Evolutionary conservation across 2,888 invertebrate species (phyloP), one percentile per base, ranked within the genome.

Genomic region (Hipparchia sbordonii): DNA sequence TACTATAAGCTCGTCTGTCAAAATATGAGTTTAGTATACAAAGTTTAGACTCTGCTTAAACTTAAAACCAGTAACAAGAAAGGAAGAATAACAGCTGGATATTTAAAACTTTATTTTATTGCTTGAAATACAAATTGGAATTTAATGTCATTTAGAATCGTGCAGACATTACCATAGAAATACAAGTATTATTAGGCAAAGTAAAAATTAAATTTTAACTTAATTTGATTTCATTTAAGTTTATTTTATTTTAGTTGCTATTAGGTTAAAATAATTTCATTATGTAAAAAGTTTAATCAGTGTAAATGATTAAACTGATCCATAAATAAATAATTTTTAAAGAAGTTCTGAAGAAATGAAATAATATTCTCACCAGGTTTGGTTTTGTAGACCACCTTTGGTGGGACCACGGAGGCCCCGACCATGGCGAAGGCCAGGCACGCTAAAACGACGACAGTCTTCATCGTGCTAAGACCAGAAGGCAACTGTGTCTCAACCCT

Each of bases 371-470:
- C 75, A 80, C 81, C 79, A 67, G 75, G 45, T 74, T 79, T 78
- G 23, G 76, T 74, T 72, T 85, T 84, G 70, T 82, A 78, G 46
- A 82, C 77, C 72, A 79, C 62, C 62, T 78, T 76, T 51, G 67
- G 66, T 78, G 77, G 73, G 45, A 77, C 76, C 23, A 84, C 84
- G 68, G 85, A 80, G 77, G 81, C 80, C 56, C 84, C 83, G 73
- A 89, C 90, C 71, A 86, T 79, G 74, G 87, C 88, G 78, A 94
- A 79, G 79, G 89, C 83, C 51, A 92, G 82, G 79, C 87, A 87
- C 68, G 90, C 87, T 71, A 94, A 81, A 74, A 92, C 82, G 77
- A 93, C 76, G 86, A 92, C 89, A 88, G 92, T 90, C 90, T 91
- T 94, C 94, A 93, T 93, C 79, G 81, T 90, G 78, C 78, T 79